A percentile compares a stretch with the other conserved stretches of the same genome.
These are phyloP conservation scores for Dinomys branickii DNA, from an alignment of 2,113 vertebrate genomes.

Conservation along the genomic window DNA sequence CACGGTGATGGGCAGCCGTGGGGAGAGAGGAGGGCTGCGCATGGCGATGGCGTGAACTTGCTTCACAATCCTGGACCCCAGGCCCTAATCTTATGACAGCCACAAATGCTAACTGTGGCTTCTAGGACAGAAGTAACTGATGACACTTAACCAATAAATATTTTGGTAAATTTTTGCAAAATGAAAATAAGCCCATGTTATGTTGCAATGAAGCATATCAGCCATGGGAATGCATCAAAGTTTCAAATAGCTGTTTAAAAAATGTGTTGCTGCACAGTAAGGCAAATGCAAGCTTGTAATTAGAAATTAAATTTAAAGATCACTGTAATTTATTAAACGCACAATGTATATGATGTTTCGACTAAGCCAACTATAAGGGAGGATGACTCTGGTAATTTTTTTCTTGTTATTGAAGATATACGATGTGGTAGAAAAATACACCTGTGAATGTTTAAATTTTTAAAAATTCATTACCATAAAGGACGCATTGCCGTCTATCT, in stretches of 20 bases:
- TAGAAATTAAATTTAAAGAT: not conserved
- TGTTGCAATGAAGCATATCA: not conserved
- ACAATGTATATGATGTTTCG: not conserved
- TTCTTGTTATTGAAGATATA: not conserved
- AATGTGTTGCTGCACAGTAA: not conserved
- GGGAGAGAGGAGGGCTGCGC: not conserved
- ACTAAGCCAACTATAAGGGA: not conserved
- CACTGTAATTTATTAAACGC: not conserved
- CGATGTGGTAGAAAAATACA: not conserved
- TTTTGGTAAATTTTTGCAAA: not conserved
- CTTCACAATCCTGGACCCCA: rapidly evolving
- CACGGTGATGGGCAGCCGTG: not conserved
- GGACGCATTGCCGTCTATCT: not conserved
- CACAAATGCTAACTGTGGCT: not conserved
- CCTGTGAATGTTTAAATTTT: not conserved
- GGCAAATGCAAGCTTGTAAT: not conserved
- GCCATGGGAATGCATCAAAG: not conserved
- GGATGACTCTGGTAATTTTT: not conserved
- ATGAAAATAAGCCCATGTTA: not conserved
- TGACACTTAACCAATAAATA: not conserved
- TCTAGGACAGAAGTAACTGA: not conserved
- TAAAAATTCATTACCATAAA: not conserved
- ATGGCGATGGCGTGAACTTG: rapidly evolving
- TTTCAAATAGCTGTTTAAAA: not conserved
- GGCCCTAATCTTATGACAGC: not conserved